These are phyloP conservation scores for Corynorhinus townsendii DNA, from an alignment of 2,113 vertebrate genomes.

Conservation along the genomic window DNA sequence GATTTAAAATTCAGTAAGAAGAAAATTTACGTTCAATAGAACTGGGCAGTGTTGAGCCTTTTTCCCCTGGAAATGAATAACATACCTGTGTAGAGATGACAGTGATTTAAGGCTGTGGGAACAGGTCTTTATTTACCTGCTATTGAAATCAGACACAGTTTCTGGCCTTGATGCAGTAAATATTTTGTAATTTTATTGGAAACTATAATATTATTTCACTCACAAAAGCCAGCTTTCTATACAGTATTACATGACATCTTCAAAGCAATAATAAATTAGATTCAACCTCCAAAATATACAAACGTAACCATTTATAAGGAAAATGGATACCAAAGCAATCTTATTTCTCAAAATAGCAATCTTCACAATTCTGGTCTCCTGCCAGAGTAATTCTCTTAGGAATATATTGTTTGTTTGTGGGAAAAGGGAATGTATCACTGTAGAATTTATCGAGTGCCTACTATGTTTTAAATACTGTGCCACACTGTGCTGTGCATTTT, in stretches of 20 bases:
- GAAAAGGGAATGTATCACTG: neutral
- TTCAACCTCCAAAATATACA: slow-evolving; percentile 43
- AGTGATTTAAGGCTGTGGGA: slow-evolving; percentile 54
- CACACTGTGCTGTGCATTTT: neutral
- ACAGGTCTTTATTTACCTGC: slow-evolving; percentile 50
- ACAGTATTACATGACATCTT: slow-evolving; percentile 41
- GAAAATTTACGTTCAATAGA: neutral
- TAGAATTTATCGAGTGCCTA: neutral
- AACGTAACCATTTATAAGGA: neutral
- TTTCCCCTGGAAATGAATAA: slow-evolving; percentile 46
- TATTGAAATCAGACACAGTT: slow-evolving; percentile 27
- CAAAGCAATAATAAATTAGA: slow-evolving; percentile 60
- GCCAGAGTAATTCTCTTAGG: slow-evolving; percentile 48
- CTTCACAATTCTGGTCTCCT: slow-evolving; percentile 30
- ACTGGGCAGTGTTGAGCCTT: neutral
- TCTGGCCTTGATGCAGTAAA: slow-evolving; percentile 17
- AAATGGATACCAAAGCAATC: slow-evolving; percentile 34
- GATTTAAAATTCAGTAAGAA: neutral
- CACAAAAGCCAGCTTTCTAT: slow-evolving; percentile 37
- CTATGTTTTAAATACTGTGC: neutral
- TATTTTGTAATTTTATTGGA: slow-evolving; percentile 62
- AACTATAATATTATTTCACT: slow-evolving; percentile 34
- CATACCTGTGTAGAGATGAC: neutral
- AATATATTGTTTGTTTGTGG: slow-evolving; percentile 24
- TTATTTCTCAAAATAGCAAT: neutral